These are phyloP conservation scores for Drosophila anomelani DNA, from an alignment of 2,888 invertebrate species.

Conservation along the genomic window DNA sequence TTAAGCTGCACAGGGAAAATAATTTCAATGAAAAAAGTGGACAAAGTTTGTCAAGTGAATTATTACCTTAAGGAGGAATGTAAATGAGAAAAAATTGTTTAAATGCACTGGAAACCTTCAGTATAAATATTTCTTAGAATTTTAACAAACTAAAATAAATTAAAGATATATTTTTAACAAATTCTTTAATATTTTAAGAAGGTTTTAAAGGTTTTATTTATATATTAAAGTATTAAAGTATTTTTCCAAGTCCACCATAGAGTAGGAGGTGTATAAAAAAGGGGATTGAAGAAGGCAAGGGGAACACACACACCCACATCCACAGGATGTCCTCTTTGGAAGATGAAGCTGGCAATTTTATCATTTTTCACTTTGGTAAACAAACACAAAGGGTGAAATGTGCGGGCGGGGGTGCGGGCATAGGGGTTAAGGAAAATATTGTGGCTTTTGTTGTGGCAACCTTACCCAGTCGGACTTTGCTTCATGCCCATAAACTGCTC, in stretches of 20 bases:
- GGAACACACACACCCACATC: constrained; percentile 1
- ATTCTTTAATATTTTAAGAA: neutral
- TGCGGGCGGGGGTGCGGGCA: neutral
- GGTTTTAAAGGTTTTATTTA: neutral
- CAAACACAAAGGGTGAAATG: constrained; percentile 57
- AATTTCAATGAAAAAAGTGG: neutral
- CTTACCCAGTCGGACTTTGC: too few species aligned
- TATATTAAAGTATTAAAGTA: neutral
- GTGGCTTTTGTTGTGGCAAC: constrained; percentile 54
- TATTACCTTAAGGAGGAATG: neutral
- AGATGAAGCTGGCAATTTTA: constrained; percentile 63
- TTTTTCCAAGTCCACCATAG: neutral
- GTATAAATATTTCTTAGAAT: neutral
- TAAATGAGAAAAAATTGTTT: neutral
- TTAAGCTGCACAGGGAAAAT: constrained; percentile 26
- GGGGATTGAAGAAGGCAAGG: neutral
- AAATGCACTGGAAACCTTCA: neutral
- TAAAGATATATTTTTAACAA: neutral
- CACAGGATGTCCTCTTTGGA: constrained; percentile 48
- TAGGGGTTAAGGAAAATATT: constrained; percentile 33
- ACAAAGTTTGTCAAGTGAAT: neutral
- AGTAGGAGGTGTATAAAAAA: neutral
- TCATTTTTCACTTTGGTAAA: constrained; percentile 71
- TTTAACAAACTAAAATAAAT: neutral
- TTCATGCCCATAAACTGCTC: too few species aligned